Evolutionary conservation across 2,888 invertebrate genomes (phyloP).

Genomic region (Calameuta filiformis): DNA sequence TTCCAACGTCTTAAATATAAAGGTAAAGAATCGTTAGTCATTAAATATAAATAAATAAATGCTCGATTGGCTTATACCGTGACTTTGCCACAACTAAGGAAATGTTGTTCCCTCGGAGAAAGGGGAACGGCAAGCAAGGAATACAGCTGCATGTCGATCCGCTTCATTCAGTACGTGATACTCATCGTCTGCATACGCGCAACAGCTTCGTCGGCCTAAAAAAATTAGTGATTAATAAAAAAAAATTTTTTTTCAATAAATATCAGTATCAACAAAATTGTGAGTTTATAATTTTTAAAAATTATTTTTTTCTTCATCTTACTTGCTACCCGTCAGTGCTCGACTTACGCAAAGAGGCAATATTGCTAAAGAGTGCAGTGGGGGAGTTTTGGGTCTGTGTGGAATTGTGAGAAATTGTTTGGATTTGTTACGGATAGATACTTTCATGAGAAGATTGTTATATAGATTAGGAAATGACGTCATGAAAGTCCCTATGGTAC

Average conservation of each 20-base stretch:
- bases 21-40: neutral
- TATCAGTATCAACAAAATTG: neutral
- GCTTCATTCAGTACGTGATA: slow-evolving; percentile 62
- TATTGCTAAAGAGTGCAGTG: neutral
- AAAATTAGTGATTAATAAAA: neutral
- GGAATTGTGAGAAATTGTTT: neutral
- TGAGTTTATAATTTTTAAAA: neutral
- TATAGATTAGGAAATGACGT: neutral
- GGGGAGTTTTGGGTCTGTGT: neutral
- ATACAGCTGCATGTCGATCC: slow-evolving; percentile 44
- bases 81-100: neutral
- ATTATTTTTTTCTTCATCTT: neutral
- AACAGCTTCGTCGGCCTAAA: neutral
- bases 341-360: neutral
- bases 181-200: slow-evolving; percentile 47
- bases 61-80: neutral
- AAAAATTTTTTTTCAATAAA: neutral
- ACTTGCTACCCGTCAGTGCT: neutral
- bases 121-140: slow-evolving; percentile 4
- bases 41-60: neutral
- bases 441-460: neutral
- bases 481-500: neutral
- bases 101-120: neutral
- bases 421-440: neutral
- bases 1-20: neutral